Conservation (phyloP, 2,113 vertebrate species). For the Oreocharis arfaki region DNA sequence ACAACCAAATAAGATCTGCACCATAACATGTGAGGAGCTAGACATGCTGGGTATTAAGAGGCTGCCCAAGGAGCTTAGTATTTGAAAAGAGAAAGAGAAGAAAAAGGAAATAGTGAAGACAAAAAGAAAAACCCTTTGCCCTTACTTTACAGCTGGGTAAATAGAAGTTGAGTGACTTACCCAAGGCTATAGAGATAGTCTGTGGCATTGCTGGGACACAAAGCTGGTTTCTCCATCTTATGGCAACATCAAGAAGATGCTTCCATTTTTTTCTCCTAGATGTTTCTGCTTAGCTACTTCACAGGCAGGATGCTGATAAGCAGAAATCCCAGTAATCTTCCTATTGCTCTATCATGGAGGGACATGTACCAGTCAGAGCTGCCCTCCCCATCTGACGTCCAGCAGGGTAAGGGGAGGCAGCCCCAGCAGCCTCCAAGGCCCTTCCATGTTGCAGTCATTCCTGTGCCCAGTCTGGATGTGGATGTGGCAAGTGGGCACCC, state of each 20-base stretch:
- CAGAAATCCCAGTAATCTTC: neutral
- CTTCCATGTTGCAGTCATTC: neutral
- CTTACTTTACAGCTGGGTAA: neutral
- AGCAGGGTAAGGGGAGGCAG: neutral
- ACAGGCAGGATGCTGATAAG: neutral
- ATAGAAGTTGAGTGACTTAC: neutral
- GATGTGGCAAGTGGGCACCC: accelerated
- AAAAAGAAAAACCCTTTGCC: neutral
- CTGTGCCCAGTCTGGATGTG: neutral
- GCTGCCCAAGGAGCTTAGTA: neutral
- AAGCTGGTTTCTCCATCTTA: neutral
- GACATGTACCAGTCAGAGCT: accelerated
- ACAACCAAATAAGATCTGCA: neutral
- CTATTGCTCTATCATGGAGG: neutral
- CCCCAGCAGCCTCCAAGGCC: neutral
- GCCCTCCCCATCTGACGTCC: neutral
- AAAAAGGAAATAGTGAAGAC: neutral
- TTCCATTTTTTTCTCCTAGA: neutral
- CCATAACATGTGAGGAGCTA: neutral
- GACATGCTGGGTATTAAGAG: neutral
- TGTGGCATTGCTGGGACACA: neutral
- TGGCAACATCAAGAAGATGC: neutral
- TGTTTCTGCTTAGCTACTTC: neutral
- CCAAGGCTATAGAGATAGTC: neutral
- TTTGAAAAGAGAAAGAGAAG: neutral